Conservation (phyloP, 2,797 vertebrate genomes). For the Protonibea diacanthus region DNA sequence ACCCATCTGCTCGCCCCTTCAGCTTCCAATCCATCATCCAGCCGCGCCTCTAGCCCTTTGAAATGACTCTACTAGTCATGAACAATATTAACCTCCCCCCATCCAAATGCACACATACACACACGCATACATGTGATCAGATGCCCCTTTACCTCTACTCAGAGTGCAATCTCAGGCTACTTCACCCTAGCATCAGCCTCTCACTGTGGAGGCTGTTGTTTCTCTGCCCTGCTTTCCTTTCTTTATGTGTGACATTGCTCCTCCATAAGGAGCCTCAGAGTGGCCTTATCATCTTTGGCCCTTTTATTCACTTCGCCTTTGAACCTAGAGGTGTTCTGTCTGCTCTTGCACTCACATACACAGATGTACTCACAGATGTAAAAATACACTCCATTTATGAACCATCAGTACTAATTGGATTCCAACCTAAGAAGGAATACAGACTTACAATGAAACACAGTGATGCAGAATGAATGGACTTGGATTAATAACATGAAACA, state of each 20-base stretch:
- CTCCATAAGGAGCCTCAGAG: conserved; percentile 79
- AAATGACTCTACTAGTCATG: conserved; percentile 85
- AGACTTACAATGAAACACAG: conserved; percentile 28
- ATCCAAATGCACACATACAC: conserved; percentile 47
- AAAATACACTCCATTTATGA: conserved; percentile 58
- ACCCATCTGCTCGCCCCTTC: conserved; percentile 81
- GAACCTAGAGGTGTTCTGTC: conserved; percentile 78
- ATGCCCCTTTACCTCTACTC: conserved; percentile 84
- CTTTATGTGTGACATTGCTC: conserved; percentile 82
- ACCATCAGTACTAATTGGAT: conserved; percentile 57
- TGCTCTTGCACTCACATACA: conserved; percentile 51
- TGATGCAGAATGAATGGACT: neutral
- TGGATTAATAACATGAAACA: neutral
- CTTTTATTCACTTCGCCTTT: conserved; percentile 85
- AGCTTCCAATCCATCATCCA: conserved; percentile 79
- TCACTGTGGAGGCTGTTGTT: conserved; percentile 81
- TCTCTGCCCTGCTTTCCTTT: conserved; percentile 82
- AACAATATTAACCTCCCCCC: conserved; percentile 80
- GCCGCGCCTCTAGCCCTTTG: conserved; percentile 65
- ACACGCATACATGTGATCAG: conserved; percentile 71
- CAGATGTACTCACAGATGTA: conserved; percentile 52
- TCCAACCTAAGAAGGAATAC: conserved; percentile 35
- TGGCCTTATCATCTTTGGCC: conserved; percentile 85
- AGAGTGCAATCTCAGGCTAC: conserved; percentile 86
- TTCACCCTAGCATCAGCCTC: conserved; percentile 84